Conservation (phyloP, 1,140 invertebrate species). For the Meloidogyne chitwoodi region DNA sequence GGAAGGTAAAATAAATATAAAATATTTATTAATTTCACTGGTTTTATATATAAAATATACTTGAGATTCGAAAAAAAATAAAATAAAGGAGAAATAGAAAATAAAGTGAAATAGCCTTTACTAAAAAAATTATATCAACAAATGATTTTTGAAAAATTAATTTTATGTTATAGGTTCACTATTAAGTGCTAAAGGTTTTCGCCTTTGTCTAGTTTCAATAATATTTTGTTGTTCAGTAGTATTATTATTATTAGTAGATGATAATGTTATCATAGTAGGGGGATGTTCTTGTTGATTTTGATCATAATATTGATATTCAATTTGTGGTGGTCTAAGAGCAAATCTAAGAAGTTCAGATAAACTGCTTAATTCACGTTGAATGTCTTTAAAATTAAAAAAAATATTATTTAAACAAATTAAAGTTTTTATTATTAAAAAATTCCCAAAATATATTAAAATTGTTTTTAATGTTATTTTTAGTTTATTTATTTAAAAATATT, state of each 20-base stretch:
- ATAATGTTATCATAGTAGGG: not conserved
- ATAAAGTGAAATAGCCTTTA: not conserved
- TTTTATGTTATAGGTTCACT: not conserved
- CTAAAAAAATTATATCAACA: not conserved
- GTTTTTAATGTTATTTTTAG: not conserved
- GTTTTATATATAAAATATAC: not conserved
- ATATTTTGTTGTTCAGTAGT: not conserved
- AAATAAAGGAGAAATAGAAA: not conserved
- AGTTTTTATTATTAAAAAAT: not conserved
- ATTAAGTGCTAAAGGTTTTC: not conserved
- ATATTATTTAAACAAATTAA: not conserved
- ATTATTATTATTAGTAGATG: not conserved
- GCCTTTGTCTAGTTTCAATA: not conserved
- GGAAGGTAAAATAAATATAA: not conserved
- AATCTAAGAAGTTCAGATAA: constrained; percentile 38
- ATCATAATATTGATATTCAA: not conserved
- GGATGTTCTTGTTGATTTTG: not conserved
- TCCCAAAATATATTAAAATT: not conserved
- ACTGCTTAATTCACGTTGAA: constrained; percentile 39
- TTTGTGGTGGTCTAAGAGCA: constrained; percentile 1
- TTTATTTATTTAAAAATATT: not conserved
- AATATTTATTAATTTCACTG: not conserved
- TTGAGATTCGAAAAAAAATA: not conserved
- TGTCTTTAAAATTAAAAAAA: constrained; percentile 32
- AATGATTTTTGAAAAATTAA: not conserved